A percentile compares a stretch with the other conserved stretches of the same genome.
These are phyloP conservation scores for Drosophila ustulata DNA, from an alignment of 2,888 invertebrate genomes.

Conservation along the genomic window DNA sequence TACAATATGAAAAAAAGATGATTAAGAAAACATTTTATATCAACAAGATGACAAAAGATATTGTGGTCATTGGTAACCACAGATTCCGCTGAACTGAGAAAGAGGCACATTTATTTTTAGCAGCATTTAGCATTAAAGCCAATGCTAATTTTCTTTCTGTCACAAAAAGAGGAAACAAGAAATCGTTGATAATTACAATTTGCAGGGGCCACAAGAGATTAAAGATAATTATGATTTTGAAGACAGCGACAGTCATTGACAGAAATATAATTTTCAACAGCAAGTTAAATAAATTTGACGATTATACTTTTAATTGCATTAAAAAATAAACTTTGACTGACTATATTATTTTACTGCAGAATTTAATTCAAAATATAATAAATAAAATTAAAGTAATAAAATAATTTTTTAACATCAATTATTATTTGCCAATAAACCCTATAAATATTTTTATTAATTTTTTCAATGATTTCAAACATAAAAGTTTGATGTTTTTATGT, in stretches of 20 bases:
- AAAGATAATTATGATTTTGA: not conserved
- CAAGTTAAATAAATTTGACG: no score
- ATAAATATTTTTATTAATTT: no score
- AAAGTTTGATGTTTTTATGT: no score
- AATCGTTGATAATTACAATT: not conserved
- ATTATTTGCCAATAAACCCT: no score
- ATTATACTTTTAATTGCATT: no score
- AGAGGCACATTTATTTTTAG: not conserved
- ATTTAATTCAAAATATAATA: no score
- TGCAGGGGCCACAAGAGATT: not conserved
- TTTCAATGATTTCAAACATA: no score
- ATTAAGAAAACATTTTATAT: not conserved
- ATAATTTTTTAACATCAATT: no score
- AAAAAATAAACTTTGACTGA: no score
- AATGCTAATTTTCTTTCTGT: not conserved
- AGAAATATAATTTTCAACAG: no score
- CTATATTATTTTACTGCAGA: no score
- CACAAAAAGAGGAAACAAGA: not conserved
- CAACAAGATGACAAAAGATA: not conserved
- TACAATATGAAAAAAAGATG: not conserved
- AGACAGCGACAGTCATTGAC: not conserved
- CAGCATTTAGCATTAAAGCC: not conserved
- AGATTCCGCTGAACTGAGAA: not conserved
- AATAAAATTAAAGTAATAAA: no score
- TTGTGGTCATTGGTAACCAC: not conserved